These are phyloP conservation scores for Agrilus cyanescens DNA, from an alignment of 2,888 invertebrate species.

Conservation along the genomic window DNA sequence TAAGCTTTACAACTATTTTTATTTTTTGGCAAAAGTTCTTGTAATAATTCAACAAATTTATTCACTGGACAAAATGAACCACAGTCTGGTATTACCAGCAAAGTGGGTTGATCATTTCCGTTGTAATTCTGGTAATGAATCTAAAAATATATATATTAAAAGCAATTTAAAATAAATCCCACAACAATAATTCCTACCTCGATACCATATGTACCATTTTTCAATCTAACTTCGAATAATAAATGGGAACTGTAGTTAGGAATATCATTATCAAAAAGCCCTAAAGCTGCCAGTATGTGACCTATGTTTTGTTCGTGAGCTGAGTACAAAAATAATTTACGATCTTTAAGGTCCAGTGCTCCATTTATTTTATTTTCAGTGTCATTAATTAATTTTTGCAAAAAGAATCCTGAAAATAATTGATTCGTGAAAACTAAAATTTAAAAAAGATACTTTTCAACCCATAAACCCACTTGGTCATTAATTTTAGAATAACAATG, in stretches of 20 bases:
- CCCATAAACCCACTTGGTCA: too few relatives aligned
- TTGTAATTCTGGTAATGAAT: neutral
- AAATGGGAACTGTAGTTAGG: neutral
- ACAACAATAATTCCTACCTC: neutral
- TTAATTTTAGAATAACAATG: too few relatives aligned
- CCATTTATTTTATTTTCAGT: neutral
- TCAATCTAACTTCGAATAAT: neutral
- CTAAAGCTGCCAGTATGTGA: neutral
- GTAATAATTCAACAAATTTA: neutral
- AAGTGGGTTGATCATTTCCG: neutral
- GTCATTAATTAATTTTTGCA: neutral
- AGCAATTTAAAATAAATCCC: neutral
- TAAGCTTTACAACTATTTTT: slow-evolving; percentile 1
- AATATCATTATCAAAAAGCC: neutral
- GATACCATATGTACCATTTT: neutral
- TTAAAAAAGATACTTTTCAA: too few relatives aligned
- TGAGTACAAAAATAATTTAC: neutral
- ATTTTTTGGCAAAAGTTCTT: neutral
- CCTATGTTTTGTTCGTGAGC: neutral
- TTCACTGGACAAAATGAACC: neutral
- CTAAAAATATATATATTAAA: too few relatives aligned
- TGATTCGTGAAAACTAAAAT: too few relatives aligned
- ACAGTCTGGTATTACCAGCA: neutral
- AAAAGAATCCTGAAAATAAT: neutral
- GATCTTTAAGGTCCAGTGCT: neutral